Conservation (phyloP, 2,797 vertebrate genomes). For the Dendrocincla tyrannina region DNA sequence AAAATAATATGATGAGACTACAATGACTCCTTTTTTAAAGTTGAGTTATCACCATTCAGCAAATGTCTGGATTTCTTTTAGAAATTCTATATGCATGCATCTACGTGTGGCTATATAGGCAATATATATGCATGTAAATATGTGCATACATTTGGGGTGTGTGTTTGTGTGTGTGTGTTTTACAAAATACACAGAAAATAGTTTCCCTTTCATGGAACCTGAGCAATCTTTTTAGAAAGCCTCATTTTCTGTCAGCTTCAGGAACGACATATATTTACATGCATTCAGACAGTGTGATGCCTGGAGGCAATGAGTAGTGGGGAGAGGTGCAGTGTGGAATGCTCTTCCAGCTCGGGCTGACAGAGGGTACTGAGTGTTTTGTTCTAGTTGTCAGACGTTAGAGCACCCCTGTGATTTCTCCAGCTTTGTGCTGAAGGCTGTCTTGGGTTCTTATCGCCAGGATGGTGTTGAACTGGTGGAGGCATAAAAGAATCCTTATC, state of each 20-base stretch:
- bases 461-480: slow-evolving; percentile 23
- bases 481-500: slow-evolving; percentile 25
- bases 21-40: neutral
- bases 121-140: neutral
- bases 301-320: neutral
- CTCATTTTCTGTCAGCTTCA: neutral
- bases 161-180: neutral
- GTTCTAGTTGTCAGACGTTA: slow-evolving; percentile 13
- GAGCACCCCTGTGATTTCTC: slow-evolving; percentile 57
- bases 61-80: neutral
- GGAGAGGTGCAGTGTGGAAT: slow-evolving; percentile 2
- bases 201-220: neutral
- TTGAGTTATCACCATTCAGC: neutral
- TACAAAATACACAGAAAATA: neutral
- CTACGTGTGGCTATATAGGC: neutral
- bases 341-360: slow-evolving; percentile 29
- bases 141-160: neutral
- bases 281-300: slow-evolving; percentile 8
- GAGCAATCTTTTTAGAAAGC: neutral
- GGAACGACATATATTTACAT: slow-evolving; percentile 8
- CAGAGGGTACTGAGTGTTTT: slow-evolving; percentile 53
- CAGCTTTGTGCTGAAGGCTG: slow-evolving; percentile 51
- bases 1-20: neutral
- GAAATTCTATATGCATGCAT: neutral
- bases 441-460: slow-evolving; percentile 20